These are phyloP conservation scores for Ctenoplectra terminalis DNA, from an alignment of 1,140 invertebrate genomes.

Conservation along the genomic window DNA sequence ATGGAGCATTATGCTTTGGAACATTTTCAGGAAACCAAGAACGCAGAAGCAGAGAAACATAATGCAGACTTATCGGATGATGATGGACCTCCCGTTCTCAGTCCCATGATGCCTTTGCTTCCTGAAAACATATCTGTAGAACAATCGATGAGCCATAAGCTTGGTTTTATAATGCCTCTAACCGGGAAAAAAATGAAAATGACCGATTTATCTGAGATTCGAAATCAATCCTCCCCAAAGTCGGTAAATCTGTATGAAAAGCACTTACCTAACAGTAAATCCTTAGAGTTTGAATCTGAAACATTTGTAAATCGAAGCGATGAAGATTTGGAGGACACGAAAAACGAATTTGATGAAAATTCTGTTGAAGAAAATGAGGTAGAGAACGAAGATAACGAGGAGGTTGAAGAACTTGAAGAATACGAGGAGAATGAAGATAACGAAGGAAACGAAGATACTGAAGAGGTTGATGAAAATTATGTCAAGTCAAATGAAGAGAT, in stretches of 20 bases:
- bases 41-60: slow-evolving; percentile 27
- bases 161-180: slow-evolving; percentile 70
- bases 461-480: slow-evolving; percentile 54
- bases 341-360: slow-evolving; percentile 37
- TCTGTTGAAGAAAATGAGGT: slow-evolving; percentile 25
- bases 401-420: neutral
- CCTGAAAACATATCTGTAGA: slow-evolving; percentile 56
- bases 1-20: slow-evolving; percentile 16
- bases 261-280: neutral
- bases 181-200: slow-evolving; percentile 57
- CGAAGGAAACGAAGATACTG: slow-evolving; percentile 43
- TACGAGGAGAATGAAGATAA: slow-evolving; percentile 34
- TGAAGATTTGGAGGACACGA: slow-evolving; percentile 25
- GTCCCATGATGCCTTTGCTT: slow-evolving; percentile 76
- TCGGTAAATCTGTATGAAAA: slow-evolving; percentile 37
- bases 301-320: slow-evolving; percentile 14
- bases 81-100: slow-evolving; percentile 79
- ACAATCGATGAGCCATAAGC: slow-evolving; percentile 68
- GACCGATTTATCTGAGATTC: slow-evolving; percentile 52
- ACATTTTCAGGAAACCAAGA: slow-evolving; percentile 6
- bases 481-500: slow-evolving; percentile 1
- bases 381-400: neutral
- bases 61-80: slow-evolving; percentile 67
- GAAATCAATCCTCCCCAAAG: slow-evolving; percentile 23
- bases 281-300: neutral